Evolutionary conservation across 1,140 invertebrate species (phyloP), one percentile per base, ranked within the genome.

Genomic region (Polypedilum pembai): DNA sequence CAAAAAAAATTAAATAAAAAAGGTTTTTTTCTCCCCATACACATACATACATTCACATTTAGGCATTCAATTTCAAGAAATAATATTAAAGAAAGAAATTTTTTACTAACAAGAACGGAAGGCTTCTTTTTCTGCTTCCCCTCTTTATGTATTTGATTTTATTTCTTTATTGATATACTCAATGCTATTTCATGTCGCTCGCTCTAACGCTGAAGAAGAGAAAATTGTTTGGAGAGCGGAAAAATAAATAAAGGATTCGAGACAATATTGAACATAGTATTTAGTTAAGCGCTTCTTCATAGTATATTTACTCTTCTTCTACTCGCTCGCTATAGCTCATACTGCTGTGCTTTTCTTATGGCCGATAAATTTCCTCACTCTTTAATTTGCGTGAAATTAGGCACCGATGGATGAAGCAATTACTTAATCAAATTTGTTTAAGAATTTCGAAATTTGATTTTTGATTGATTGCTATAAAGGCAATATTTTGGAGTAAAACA

Each of bases 241-340:
- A n/a, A 56, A 56, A 56, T 56, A n/a, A 56, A 56, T 56, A n/a
- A 15, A 56, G n/a, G n/a, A 56, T 56, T n/a, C 45, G 45, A 56
- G 10, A 56, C 45, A 56, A 56, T 12, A 33, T 33, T 56, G 45
- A 56, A 56, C 8, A 56, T n/a, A 56, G 45, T 56, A 56, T 56
- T 56, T 56, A 56, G 45, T 56, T 56, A 56, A 56, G 45, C 45
- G n/a, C 45, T n/a, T 56, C 15, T 56, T n/a, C n/a, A 12, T 56
- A 56, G 12, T 56, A 15, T 56, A 12, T 56, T 56, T 56, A 56
- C n/a, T 15, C 45, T 56, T 15, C 15, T 56, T 56, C n/a, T 3
- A n/a, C n/a, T n/a, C n/a, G n/a, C n/a, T n/a, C n/a, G n/a, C n/a
- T n/a, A n/a, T n/a, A n/a, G n/a, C n/a, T n/a, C n/a, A n/a, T 33